Base-by-base conservation (phyloP, 2,113 vertebrate species). In the Telmatochromis sp. region DNA sequence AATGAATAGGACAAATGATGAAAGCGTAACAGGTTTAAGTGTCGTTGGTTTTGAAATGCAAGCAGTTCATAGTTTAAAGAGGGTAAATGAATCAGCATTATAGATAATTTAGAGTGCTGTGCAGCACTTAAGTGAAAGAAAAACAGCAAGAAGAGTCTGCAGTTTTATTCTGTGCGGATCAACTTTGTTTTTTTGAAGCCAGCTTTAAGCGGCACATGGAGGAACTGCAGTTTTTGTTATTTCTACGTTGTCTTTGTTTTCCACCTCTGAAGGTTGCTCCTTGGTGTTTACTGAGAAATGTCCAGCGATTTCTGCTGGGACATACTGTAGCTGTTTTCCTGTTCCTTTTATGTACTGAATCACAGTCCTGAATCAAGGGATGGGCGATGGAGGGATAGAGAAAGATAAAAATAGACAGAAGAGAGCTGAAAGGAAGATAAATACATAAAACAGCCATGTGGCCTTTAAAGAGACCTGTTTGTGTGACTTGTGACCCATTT, bases 401-500 rank as follows among this genome's bases (percentile, higher is more conserved):
- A 5, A 68, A 68, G 2, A 21, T 60, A 58, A 89, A 83, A 87
- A 82, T 68, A 68, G 63, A 40, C 26, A 58, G 54, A 83, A 80
- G 17, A 85, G 35, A 37, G 42, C n/a, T 26, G 14, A 45, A 42
- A 58, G 51, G 33, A 80, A 85, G 55, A 89, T 65, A 33, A 85
- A 90, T 83, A 75, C 79, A 53, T 81, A 83, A 85, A 54, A 80
- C 12, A 53, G 33, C 40, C 73, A 31, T 57, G 89, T 90, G 82
- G 78, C 6, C 37, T 28, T 55, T 65, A 83, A 71, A 90, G 57
- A 86, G 31, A n/a, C 26, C 3, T 78, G 42, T 50, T 50, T 78
- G 73, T 78, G 73, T 78, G 45, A 78, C 45, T 78, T 60, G 85
- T 93, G 91, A 83, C 86, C 87, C 58, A 89, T 90, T 92, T 93